Percentiles rank a stretch among this genome's conserved stretches.
Evolutionary conservation across 2,888 invertebrate genomes (phyloP).

Genomic region (Entomobrya proxima): DNA sequence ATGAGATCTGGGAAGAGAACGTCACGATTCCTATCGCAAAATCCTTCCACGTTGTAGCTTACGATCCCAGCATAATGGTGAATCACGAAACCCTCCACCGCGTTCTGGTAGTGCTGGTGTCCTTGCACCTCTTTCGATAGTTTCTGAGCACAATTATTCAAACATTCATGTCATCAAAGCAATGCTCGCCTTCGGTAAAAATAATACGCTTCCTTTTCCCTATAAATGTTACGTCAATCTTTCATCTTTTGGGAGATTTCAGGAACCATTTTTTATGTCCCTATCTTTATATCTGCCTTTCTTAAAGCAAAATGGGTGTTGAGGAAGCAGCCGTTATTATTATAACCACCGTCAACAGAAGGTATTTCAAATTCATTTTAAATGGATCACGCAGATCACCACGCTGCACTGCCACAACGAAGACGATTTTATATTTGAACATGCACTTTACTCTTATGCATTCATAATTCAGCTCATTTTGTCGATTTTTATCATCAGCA

Average conservation of each 20-base stretch:
- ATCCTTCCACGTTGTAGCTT: constrained; percentile 82
- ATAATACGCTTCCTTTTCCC: too few relatives aligned
- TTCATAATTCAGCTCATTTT: too few relatives aligned
- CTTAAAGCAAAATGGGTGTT: neutral
- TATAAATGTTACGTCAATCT: neutral
- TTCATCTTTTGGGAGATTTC: too few relatives aligned
- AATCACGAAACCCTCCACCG: constrained; percentile 81
- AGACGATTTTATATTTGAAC: too few relatives aligned
- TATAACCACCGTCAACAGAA: neutral
- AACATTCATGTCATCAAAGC: too few relatives aligned
- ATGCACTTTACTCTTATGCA: too few relatives aligned
- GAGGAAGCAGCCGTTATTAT: neutral
- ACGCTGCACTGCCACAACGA: neutral
- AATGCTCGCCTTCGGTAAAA: too few relatives aligned
- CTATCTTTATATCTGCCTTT: too few relatives aligned
- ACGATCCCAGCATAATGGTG: constrained; percentile 85
- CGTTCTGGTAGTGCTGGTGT: constrained; percentile 81
- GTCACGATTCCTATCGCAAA: constrained; percentile 84
- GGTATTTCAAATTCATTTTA: neutral
- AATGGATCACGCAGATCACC: neutral
- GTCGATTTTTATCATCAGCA: neutral
- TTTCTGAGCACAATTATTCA: constrained; percentile 79
- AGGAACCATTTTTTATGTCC: too few relatives aligned
- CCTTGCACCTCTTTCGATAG: constrained; percentile 79
- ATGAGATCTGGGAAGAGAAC: constrained; percentile 83